phyloP scores from a whole-genome alignment of 2,888 invertebrate species.

The Xylota sylvarum region DNA sequence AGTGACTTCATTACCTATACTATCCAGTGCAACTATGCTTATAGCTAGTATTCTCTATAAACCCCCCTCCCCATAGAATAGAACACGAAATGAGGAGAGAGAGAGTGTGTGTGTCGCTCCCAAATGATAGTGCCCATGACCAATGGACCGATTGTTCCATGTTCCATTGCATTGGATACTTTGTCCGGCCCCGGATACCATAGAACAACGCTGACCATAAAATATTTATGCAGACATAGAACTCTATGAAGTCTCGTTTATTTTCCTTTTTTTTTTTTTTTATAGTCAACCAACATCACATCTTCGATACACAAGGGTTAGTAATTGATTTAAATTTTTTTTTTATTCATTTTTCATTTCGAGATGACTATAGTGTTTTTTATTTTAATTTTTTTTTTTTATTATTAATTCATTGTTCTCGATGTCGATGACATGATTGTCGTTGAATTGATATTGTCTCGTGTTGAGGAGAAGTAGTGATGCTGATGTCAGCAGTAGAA shows the following conservation, averaged over 20 bases:
- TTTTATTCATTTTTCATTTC: background rate
- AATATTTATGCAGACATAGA: constrained; percentile 48
- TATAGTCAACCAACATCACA: constrained; percentile 30
- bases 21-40: background rate
- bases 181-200: constrained; percentile 14
- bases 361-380: background rate
- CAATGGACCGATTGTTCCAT: constrained; percentile 52
- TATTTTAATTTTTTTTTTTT: constrained; percentile 5
- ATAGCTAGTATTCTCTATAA: background rate
- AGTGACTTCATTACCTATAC: constrained; percentile 16
- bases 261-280: background rate
- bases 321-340: constrained; percentile 48
- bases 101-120: constrained; percentile 32
- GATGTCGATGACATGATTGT: constrained; percentile 20
- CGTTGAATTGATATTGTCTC: background rate
- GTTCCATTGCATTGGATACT: constrained; percentile 32
- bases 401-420: constrained; percentile 11
- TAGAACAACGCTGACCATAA: constrained; percentile 32
- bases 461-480: background rate
- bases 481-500: constrained; percentile 11
- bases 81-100: background rate
- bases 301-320: constrained; percentile 33
- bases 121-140: constrained; percentile 39
- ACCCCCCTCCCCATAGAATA: background rate
- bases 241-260: background rate